Evolutionary conservation across 2,797 vertebrate species (phyloP).

Genomic region (Pterois miles): DNA sequence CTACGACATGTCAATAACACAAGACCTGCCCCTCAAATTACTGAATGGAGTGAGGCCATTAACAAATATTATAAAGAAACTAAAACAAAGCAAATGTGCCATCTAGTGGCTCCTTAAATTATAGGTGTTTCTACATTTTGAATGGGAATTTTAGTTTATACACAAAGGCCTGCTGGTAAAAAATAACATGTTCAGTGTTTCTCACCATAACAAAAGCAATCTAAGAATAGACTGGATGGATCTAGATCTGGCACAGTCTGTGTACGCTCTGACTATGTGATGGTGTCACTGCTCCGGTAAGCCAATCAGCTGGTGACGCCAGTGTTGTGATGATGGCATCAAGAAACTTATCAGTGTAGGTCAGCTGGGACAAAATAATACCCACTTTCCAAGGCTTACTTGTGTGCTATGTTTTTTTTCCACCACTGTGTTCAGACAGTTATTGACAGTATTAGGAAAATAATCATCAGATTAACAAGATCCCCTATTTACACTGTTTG

Average conservation of each 20-base stretch:
- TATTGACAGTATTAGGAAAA: background rate
- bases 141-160: background rate
- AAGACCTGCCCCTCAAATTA: background rate
- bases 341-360: constrained; percentile 40
- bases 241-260: constrained; percentile 17
- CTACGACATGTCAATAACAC: background rate
- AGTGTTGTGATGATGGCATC: constrained; percentile 32
- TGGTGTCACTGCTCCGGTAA: constrained; percentile 52
- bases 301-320: constrained; percentile 71
- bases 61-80: background rate
- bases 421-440: background rate
- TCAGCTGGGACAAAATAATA: constrained; percentile 43
- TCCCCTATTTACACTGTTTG: background rate
- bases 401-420: constrained; percentile 20
- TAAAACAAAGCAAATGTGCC: constrained; percentile 50
- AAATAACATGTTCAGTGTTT: background rate
- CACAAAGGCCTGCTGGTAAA: background rate
- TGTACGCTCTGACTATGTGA: constrained; percentile 35
- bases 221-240: constrained; percentile 50
- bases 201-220: background rate
- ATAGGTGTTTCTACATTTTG: background rate
- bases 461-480: background rate
- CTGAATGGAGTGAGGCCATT: background rate
- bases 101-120: constrained; percentile 58
- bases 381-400: constrained; percentile 10